Evolutionary conservation across 1,140 invertebrate species (phyloP).

Genomic region (Drosophila orena): DNA sequence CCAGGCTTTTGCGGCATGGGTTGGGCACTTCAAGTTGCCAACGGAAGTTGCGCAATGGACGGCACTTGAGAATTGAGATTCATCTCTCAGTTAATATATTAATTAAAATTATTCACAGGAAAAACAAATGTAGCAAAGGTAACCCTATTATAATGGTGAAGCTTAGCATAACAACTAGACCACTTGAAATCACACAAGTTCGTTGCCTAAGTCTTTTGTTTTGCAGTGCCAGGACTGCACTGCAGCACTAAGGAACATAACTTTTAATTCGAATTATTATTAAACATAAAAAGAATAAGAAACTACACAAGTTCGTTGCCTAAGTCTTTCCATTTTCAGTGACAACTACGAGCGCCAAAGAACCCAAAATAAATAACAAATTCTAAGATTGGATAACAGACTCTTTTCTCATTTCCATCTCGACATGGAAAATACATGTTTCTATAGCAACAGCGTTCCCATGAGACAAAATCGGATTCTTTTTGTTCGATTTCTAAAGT

Average conservation of each 20-base stretch:
- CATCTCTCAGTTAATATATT: not conserved
- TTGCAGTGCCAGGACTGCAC: not conserved
- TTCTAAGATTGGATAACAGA: not conserved
- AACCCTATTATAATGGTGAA: no score
- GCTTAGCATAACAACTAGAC: no score
- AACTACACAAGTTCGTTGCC: conserved; percentile 53
- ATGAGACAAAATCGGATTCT: conserved; percentile 4
- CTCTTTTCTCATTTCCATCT: conserved; percentile 16
- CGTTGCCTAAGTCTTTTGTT: conserved; percentile 78
- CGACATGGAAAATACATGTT: conserved; percentile 27
- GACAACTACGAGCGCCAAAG: not conserved
- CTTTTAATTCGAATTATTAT: not conserved
- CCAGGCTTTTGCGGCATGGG: not conserved
- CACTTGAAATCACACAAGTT: conserved; percentile 47
- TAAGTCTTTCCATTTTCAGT: conserved; percentile 55
- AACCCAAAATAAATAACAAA: not conserved
- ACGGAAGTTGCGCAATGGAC: conserved; percentile 26
- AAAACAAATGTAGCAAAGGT: no score
- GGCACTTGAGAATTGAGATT: not conserved
- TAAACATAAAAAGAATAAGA: not conserved
- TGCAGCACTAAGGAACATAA: not conserved
- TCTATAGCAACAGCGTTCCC: conserved; percentile 1
- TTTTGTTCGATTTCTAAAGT: conserved; percentile 47
- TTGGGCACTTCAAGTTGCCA: not conserved
- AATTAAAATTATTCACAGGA: no score